These are phyloP conservation scores for Zosterops borbonicus DNA, from an alignment of 2,113 vertebrate species.

Conservation along the genomic window DNA sequence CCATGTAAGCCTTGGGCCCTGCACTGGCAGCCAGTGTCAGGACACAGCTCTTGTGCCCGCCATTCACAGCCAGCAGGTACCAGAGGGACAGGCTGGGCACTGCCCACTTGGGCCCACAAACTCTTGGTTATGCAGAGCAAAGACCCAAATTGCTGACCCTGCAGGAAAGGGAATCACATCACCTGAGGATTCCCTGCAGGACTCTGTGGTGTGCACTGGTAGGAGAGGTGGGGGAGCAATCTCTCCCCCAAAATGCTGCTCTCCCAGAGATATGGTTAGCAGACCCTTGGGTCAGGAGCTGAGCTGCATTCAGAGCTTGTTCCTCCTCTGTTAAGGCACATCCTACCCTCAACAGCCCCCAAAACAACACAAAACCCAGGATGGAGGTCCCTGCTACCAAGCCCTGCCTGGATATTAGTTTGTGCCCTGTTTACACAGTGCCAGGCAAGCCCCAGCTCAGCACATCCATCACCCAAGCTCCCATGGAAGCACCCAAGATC, in stretches of 20 bases:
- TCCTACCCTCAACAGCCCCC: fast-evolving
- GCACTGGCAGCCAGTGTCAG: fast-evolving
- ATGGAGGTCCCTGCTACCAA: neutral
- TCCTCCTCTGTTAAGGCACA: neutral
- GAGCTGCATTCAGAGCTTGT: neutral
- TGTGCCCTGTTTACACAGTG: neutral
- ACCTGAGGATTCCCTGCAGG: neutral
- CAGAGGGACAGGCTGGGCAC: neutral
- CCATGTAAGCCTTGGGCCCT: neutral
- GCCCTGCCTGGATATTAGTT: neutral
- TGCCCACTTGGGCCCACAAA: neutral
- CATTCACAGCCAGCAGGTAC: neutral
- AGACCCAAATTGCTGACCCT: neutral
- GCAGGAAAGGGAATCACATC: neutral
- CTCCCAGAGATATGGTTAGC: neutral
- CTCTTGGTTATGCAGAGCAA: neutral
- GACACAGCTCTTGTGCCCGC: neutral
- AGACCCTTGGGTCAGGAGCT: neutral
- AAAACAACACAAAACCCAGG: neutral
- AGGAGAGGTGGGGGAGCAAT: neutral
- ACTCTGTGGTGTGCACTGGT: fast-evolving
- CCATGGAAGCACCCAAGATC: neutral
- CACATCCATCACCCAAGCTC: neutral
- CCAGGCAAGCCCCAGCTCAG: neutral
- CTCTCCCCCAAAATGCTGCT: neutral